A percentile compares a stretch with the other conserved stretches of the same genome.
Evolutionary conservation across 2,797 vertebrate genomes (phyloP).

Genomic region (Melanotaenia maccullochi): DNA sequence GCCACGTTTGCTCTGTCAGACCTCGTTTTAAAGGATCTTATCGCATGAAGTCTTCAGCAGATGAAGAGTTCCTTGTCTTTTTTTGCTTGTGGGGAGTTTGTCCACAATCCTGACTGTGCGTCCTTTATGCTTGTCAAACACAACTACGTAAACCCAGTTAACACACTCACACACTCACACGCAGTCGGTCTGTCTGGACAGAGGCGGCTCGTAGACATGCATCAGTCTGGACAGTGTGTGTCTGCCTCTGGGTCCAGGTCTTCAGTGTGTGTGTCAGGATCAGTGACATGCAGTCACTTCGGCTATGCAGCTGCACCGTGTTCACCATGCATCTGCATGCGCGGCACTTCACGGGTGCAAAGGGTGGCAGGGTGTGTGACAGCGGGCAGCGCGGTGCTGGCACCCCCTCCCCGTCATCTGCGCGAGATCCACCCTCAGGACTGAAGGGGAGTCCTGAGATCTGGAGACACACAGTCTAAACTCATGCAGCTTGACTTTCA

Average conservation of each 20-base stretch:
- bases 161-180: conserved; percentile 5
- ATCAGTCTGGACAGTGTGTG: conserved; percentile 53
- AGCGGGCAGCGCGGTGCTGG: conserved; percentile 8
- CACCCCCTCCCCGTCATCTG: conserved; percentile 28
- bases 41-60: no score
- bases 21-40: no score
- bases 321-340: conserved; percentile 18
- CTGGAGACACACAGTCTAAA: no score
- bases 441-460: conserved; percentile 5
- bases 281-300: conserved; percentile 65
- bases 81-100: not conserved
- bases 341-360: conserved; percentile 43
- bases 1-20: no score
- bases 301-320: conserved; percentile 8
- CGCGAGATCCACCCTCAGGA: conserved; percentile 28
- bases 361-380: conserved; percentile 43
- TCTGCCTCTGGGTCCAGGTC: conserved; percentile 56
- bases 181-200: not conserved
- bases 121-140: conserved; percentile 26
- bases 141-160: conserved; percentile 43
- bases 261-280: conserved; percentile 57
- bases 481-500: no score
- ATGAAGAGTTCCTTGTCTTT: no score
- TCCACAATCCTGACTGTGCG: not conserved
- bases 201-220: conserved; percentile 26